Evolutionary conservation across 2,113 vertebrate species (phyloP), one percentile per base, ranked within the genome.

Genomic region (Sinocyclocheilus anshuiensis): DNA sequence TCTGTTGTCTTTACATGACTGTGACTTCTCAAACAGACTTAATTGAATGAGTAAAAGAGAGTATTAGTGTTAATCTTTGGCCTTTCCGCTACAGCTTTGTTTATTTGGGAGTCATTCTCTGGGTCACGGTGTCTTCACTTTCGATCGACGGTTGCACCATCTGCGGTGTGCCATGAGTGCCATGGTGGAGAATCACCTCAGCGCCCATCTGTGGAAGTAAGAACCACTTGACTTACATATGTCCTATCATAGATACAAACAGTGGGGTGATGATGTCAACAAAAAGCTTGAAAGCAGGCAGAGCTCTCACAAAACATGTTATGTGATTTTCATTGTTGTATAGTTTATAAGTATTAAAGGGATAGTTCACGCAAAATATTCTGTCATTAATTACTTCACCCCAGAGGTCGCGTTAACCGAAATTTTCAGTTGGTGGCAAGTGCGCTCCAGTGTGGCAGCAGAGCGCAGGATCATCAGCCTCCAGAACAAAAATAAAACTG

Each of bases 141-240:
- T 98, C 86, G 97, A 97, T 94, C 94, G 97, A 36, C 94, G 97
- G 88, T 94, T 97, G 45, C 96, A 97, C 90, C 96, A 96, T 83
- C 95, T 98, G 93, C 96, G 97, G 91, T 96, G 96, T 0, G 97
- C 97, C 20, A 94, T 98, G 81, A 96, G 95, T 92, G 95, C 94
- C 93, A 98, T 98, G 97, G 91, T 98, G 91, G 97, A 98, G 90
- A 92, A 94, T 87, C 97, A 98, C 92, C 96, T 97, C 91, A 97
- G 95, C 61, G 94, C 96, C 0, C 97, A 97, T 91, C 94, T 97
- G 89, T 98, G 97, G 97, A 97, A 95, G 97, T 98, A 94, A 95
- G 95, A 92, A 53, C 63, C 26, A 20, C 50, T 1, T n/a, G 8
- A 36, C 0, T 42, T 57, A 3, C 15, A 39, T 5, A 20, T 12